These are phyloP conservation scores for Holothuria glaberrima DNA, from an alignment of 35 echinoderm and acorn worm species.

Conservation along the genomic window DNA sequence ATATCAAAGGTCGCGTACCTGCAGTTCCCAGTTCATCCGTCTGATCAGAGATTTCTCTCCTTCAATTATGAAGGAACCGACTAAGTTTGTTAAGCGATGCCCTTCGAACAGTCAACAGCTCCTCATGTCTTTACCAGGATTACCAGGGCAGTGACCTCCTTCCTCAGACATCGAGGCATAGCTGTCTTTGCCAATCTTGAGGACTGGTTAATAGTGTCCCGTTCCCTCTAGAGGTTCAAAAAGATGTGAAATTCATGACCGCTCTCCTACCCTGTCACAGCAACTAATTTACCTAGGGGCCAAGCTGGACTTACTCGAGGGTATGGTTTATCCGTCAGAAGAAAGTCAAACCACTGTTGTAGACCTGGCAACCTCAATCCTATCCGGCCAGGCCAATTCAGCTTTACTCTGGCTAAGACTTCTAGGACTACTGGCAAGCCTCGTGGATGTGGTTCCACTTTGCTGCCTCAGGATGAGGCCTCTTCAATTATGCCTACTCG, in stretches of 20 bases:
- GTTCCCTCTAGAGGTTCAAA: neutral
- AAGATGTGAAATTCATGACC: no score
- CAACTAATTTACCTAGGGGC: neutral
- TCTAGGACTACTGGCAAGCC: constrained; percentile 11
- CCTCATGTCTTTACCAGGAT: neutral
- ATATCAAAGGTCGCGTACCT: neutral
- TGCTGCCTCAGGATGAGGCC: constrained; percentile 2
- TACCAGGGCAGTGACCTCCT: neutral
- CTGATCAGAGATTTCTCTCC: neutral
- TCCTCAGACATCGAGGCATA: neutral
- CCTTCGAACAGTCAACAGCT: neutral
- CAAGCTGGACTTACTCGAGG: neutral
- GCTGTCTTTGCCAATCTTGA: neutral
- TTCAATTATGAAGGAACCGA: neutral
- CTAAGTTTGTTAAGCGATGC: neutral
- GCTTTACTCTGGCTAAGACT: neutral
- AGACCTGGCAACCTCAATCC: neutral
- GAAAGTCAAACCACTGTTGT: neutral
- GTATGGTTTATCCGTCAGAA: neutral
- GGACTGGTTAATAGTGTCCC: neutral
- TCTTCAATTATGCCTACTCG: neutral
- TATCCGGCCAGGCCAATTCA: neutral
- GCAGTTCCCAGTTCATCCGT: neutral
- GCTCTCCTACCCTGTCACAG: neutral
- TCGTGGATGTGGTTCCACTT: constrained; percentile 15